Base-by-base conservation (phyloP, 2,113 vertebrate species). In the Ctenodactylus gundi region DNA sequence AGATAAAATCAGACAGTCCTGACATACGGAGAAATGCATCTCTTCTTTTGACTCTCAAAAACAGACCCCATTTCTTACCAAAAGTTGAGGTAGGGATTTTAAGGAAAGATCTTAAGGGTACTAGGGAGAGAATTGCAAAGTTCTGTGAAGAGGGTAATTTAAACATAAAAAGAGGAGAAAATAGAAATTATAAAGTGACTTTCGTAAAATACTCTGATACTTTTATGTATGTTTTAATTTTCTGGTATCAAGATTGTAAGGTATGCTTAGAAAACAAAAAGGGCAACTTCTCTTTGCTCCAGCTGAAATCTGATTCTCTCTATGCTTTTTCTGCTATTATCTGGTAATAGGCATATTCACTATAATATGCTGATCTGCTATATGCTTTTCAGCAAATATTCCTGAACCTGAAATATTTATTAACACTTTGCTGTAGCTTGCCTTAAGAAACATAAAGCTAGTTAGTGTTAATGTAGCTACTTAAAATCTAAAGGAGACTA, bases 161-260 rank as follows among this genome's bases (percentile, higher is more conserved):
- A 93, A 84, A 27, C 85, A 7, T 88, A 81, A 65, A 95, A 94
- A 53, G n/a, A 11, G 55, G 65, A 53, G 93, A 92, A 92, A 95
- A 93, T 86, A 77, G 57, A 55, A 76, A 25, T 95, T 90, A 94
- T 70, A 81, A 72, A 84, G 75, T 91, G 70, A n/a, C 62, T 89
- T 75, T 93, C 58, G 49, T 85, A 46, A 96, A 94, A 51, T 77
- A 11, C 86, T 94, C 85, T 83, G 36, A 49, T 41, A 55, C 27
- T 62, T 96, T 25, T 67, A 1, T 39, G 12, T 41, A 41, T 70
- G 51, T 18, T 55, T 92, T 58, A 51, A 53, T 58, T 94, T 85
- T 3, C 53, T 81, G 39, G 6, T 76, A 27, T 53, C 36, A 67
- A 34, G n/a, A 60, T 34, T 44, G 25, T 9, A 53, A 36, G 23